Evolutionary conservation across 2,888 invertebrate genomes (phyloP).

Genomic region (Steinernema carpocapsae): DNA sequence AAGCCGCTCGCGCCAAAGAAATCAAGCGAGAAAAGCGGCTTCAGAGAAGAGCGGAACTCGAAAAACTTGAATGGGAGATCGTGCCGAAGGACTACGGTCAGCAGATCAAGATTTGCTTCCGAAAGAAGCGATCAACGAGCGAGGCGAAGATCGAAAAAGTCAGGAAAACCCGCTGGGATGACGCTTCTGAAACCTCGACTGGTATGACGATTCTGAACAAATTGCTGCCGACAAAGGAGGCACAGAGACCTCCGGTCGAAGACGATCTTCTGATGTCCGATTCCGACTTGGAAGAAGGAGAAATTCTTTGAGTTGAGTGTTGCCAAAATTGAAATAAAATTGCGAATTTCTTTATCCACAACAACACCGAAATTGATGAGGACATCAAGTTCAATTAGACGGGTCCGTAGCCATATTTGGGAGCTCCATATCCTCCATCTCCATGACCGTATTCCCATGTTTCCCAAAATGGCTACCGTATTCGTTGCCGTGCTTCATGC

Average conservation of each 20-base stretch:
- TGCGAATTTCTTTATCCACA: no score
- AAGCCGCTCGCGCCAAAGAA: no score
- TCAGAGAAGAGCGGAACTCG: background rate
- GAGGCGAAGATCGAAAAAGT: background rate
- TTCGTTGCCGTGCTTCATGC: background rate
- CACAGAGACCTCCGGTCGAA: background rate
- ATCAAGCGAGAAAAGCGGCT: no score
- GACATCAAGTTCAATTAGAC: no score
- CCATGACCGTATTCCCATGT: background rate
- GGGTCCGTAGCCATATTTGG: no score
- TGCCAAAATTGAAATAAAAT: no score
- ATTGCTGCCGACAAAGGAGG: background rate
- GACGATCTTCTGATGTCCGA: no score
- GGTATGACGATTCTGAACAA: background rate
- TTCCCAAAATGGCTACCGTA: background rate
- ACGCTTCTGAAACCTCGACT: background rate
- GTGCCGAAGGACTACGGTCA: background rate
- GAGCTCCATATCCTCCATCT: no score
- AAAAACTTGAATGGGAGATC: constrained; percentile 1
- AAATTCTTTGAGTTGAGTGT: background rate
- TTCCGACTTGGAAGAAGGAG: constrained; percentile 1
- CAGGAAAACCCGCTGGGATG: background rate
- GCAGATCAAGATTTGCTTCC: background rate
- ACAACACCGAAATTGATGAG: no score
- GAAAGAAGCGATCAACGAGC: background rate